Percentiles rank a stretch among this genome's conserved stretches.
phyloP scores from a whole-genome alignment of 1,140 invertebrate species.

The Ooceraea biroi region DNA sequence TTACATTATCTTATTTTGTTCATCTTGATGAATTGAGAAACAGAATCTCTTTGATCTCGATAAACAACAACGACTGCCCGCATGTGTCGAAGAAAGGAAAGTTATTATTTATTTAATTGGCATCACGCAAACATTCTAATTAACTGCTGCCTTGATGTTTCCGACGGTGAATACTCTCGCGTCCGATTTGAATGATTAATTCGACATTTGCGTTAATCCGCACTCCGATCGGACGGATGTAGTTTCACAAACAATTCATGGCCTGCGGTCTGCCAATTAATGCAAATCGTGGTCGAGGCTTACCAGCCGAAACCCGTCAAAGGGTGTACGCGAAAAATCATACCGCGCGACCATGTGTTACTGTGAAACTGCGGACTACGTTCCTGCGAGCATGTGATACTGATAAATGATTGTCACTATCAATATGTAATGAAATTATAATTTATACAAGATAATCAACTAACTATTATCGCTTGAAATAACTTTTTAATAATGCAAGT shows the following conservation, averaged over 20 bases:
- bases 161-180: conserved; percentile 16
- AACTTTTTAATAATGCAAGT: too few relatives aligned
- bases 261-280: conserved; percentile 54
- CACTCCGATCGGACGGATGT: conserved; percentile 13
- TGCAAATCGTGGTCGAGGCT: conserved; percentile 43
- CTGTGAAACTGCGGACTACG: not conserved
- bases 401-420: not conserved
- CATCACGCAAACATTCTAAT: conserved; percentile 6
- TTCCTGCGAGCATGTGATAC: not conserved
- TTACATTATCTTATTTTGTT: too few relatives aligned
- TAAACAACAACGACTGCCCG: too few relatives aligned
- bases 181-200: conserved; percentile 66
- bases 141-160: conserved; percentile 28
- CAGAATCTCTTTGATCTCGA: too few relatives aligned
- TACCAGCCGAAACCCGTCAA: not conserved
- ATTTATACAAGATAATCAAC: not conserved
- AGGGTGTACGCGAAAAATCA: not conserved
- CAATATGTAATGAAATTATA: conserved; percentile 1
- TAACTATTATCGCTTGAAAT: not conserved
- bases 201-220: conserved; percentile 59
- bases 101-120: conserved; percentile 18
- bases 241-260: conserved; percentile 60
- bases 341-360: not conserved
- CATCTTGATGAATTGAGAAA: too few relatives aligned
- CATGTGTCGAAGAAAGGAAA: too few relatives aligned